phyloP scores from a whole-genome alignment of 2,888 invertebrate genomes.

The Chironomus tentans region DNA sequence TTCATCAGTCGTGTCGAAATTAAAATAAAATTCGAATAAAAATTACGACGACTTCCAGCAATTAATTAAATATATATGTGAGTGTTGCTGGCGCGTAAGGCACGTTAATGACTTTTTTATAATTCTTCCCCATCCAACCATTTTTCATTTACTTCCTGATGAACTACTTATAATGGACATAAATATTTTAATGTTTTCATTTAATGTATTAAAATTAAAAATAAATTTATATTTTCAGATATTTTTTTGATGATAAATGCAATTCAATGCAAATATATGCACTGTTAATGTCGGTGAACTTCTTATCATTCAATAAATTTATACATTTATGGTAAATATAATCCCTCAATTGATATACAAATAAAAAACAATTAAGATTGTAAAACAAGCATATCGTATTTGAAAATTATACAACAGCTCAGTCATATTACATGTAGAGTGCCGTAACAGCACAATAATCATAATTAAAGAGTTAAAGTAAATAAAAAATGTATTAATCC shows the following conservation, averaged over 20 bases:
- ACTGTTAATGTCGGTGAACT: conserved; percentile 9
- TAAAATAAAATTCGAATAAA: conserved; percentile 27
- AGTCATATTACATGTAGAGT: background rate
- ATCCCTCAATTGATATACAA: conserved; percentile 6
- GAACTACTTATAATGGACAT: too few species aligned
- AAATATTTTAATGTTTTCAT: too few species aligned
- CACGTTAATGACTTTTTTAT: background rate
- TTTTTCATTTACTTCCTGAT: too few species aligned
- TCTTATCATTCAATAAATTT: conserved; percentile 3
- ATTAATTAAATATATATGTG: conserved; percentile 3
- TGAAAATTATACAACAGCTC: conserved; percentile 2
- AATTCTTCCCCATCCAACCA: too few species aligned
- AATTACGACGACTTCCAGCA: background rate
- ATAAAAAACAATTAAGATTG: conserved; percentile 13
- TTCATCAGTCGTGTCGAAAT: background rate
- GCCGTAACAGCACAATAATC: background rate
- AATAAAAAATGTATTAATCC: background rate
- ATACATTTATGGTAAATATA: background rate
- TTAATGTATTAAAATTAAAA: background rate
- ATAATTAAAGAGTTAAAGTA: conserved; percentile 1
- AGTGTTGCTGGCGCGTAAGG: background rate
- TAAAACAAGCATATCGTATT: conserved; percentile 11
- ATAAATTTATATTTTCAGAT: background rate
- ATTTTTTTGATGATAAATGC: background rate
- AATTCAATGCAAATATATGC: conserved; percentile 13